phyloP scores from a whole-genome alignment of 1,140 invertebrate genomes.

The Philopotamus ludificatus region DNA sequence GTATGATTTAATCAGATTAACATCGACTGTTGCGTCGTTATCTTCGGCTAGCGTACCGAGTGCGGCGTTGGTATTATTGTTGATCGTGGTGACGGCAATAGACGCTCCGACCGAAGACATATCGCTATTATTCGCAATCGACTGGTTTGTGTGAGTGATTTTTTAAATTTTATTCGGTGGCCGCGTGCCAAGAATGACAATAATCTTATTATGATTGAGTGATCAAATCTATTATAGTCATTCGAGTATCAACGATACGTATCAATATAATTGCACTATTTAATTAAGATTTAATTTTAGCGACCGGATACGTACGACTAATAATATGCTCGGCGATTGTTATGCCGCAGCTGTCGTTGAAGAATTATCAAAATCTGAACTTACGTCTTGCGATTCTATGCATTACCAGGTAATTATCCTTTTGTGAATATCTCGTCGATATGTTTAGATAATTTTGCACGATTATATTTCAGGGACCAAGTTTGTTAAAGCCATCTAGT shows the following conservation, averaged over 20 bases:
- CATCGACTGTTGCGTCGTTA: slow-evolving; percentile 87
- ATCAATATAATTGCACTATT: not conserved
- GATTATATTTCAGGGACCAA: not conserved
- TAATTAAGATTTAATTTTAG: slow-evolving; percentile 50
- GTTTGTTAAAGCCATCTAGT: not conserved
- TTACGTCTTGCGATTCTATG: slow-evolving; percentile 67
- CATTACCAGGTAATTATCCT: not conserved
- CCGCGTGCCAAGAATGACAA: too few relatives aligned
- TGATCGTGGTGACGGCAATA: slow-evolving; percentile 84
- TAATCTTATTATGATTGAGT: too few relatives aligned
- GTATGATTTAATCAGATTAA: slow-evolving; percentile 61
- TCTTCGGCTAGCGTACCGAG: slow-evolving; percentile 92
- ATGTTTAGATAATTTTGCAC: too few relatives aligned
- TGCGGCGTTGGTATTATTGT: slow-evolving; percentile 83
- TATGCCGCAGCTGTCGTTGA: slow-evolving; percentile 85
- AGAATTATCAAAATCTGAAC: slow-evolving; percentile 76
- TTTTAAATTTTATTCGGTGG: slow-evolving; percentile 11
- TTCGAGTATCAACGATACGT: not conserved
- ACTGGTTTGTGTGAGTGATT: slow-evolving; percentile 86
- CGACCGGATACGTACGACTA: slow-evolving; percentile 82
- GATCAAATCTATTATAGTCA: too few relatives aligned
- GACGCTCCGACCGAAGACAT: slow-evolving; percentile 79
- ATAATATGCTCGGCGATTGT: slow-evolving; percentile 86
- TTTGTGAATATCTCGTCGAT: too few relatives aligned
- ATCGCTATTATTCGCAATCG: slow-evolving; percentile 81